These are phyloP conservation scores for Brachionus rubens DNA, from an alignment of 1,140 invertebrate species.

Conservation along the genomic window DNA sequence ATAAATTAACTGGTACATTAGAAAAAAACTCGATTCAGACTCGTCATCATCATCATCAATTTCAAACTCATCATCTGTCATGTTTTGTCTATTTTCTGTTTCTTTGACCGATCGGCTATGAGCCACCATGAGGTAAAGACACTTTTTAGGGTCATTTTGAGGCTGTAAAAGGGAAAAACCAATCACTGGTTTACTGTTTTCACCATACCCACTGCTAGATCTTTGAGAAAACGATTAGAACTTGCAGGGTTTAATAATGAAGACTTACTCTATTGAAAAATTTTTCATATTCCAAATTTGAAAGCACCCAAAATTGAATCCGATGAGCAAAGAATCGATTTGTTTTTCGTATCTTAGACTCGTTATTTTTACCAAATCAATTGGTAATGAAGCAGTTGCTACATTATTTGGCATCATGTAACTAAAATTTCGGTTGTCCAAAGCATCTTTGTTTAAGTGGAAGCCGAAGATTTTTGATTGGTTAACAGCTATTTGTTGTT, in stretches of 20 bases:
- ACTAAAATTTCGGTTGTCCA: background rate
- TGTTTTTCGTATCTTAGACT: slow-evolving; percentile 12
- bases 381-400: background rate
- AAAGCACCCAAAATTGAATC: slow-evolving; percentile 45
- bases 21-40: slow-evolving; percentile 1
- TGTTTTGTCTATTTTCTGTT: background rate
- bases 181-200: slow-evolving; percentile 33
- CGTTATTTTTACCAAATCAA: slow-evolving; percentile 33
- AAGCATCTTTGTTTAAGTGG: background rate
- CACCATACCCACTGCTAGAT: slow-evolving; percentile 42
- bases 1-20: slow-evolving; percentile 11
- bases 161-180: slow-evolving; percentile 31
- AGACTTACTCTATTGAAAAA: slow-evolving; percentile 8
- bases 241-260: background rate
- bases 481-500: background rate
- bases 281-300: slow-evolving; percentile 45
- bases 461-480: slow-evolving; percentile 4
- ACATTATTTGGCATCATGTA: slow-evolving; percentile 36
- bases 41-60: slow-evolving; percentile 32
- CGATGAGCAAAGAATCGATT: slow-evolving; percentile 25
- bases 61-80: background rate
- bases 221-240: background rate
- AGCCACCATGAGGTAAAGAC: slow-evolving; percentile 27
- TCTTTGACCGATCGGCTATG: slow-evolving; percentile 18
- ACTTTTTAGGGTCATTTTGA: slow-evolving; percentile 30